These are phyloP conservation scores for Carettochelys insculpta DNA, from an alignment of 2,113 vertebrate species.

Conservation along the genomic window DNA sequence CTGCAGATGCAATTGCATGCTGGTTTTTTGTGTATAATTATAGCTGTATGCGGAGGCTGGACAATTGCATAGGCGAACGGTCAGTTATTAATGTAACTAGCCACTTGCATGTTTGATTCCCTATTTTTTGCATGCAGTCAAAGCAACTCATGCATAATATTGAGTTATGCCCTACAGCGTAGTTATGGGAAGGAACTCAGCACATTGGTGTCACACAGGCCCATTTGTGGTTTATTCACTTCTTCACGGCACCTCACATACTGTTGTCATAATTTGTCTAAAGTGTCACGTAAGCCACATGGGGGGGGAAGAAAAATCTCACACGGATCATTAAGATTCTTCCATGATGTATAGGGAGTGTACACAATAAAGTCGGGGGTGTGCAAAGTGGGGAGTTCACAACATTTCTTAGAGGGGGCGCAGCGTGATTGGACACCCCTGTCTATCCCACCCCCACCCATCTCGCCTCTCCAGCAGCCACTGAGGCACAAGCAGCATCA, in stretches of 20 bases:
- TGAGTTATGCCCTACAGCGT: accelerated
- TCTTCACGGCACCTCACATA: background rate
- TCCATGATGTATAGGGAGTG: background rate
- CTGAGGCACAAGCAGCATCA: no score
- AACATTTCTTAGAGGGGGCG: no score
- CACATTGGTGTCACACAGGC: background rate
- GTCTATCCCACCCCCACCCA: no score
- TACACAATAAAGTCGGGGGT: background rate
- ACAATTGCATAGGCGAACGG: background rate
- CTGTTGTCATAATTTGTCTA: background rate
- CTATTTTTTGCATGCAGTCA: background rate
- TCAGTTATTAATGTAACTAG: background rate
- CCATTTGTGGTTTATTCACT: background rate
- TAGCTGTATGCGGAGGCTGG: background rate
- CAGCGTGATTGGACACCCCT: no score
- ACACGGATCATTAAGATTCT: background rate
- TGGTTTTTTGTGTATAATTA: background rate
- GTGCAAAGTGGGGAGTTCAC: no score
- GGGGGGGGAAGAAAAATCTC: background rate
- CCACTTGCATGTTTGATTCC: accelerated
- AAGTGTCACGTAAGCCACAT: background rate
- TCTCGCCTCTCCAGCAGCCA: no score
- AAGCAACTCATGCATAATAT: background rate
- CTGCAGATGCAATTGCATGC: background rate
- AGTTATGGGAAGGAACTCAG: background rate